Base-by-base conservation (phyloP, 2,113 vertebrate species). In the Hemicordylus capensis region DNA sequence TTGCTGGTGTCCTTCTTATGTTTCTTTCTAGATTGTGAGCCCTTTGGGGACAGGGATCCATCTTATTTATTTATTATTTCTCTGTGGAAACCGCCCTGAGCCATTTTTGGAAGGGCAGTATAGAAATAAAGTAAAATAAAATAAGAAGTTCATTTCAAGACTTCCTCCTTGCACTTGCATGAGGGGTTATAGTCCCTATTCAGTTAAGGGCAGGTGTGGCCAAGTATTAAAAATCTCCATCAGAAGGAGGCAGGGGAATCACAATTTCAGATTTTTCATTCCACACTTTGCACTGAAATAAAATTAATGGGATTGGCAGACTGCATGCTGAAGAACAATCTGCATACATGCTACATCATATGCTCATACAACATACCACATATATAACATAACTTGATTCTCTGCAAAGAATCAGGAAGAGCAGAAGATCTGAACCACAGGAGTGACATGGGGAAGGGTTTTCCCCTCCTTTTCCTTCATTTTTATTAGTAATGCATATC, bases 161-260 rank as follows among this genome's bases (percentile, higher is more conserved):
- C 81, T 91, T 87, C 79, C 58, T 78, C 88, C 88, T 80, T 81
- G 51, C 80, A 83, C 56, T 78, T 37, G 24, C 28, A 31, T 42
- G 11, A 48, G 46, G 19, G 31, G 28, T 10, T 46, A 37, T 42
- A 64, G 59, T 46, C n/a, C 17, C 44, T 46, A 51, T 11, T 46
- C 39, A 63, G 58, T 64, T 42, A n/a, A 31, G 39, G 59, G 48
- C 8, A 7, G 6, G 17, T n/a, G 42, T 31, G 42, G 48, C 66
- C 48, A 70, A 15, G 54, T 28, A 70, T 19, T 70, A 9, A 22
- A 28, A 42, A 78, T 78, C 61, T 70, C 48, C 14, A 54, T 56
- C 39, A 42, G 3, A 24, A 26, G 69, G 88, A 61, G 89, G 58
- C 22, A 77, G 73, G 46, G 46, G 88, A 85, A 83, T 87, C 15